Evolutionary conservation across 2,888 invertebrate species (phyloP).

Genomic region (Limulus polyphemus): DNA sequence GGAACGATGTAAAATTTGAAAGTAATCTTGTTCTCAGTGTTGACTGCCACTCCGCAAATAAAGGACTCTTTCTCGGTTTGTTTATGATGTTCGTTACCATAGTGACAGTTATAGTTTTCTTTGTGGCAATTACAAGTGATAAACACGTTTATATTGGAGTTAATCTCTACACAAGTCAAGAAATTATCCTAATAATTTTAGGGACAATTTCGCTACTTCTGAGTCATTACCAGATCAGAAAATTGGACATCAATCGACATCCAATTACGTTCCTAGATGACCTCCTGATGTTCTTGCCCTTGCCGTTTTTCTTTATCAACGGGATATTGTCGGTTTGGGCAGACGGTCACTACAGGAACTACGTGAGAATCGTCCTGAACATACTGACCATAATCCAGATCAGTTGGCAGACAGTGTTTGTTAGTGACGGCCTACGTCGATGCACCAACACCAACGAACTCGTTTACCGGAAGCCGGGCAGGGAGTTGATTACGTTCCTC

Average conservation of each 20-base stretch:
- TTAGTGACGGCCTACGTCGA: conserved; percentile 59
- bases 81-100: conserved; percentile 46
- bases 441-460: conserved; percentile 53
- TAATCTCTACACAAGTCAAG: conserved; percentile 36
- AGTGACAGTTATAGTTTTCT: conserved; percentile 49
- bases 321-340: conserved; percentile 43
- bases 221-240: conserved; percentile 51
- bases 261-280: conserved; percentile 49
- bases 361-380: conserved; percentile 15
- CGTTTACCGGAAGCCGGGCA: conserved; percentile 54
- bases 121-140: conserved; percentile 44
- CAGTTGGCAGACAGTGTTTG: conserved; percentile 56
- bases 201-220: conserved; percentile 48
- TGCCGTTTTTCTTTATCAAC: conserved; percentile 59
- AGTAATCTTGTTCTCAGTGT: conserved; percentile 45
- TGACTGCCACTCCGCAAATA: conserved; percentile 63
- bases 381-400: conserved; percentile 47
- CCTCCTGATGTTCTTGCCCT: conserved; percentile 53
- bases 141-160: conserved; percentile 28
- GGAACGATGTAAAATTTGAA: conserved; percentile 26
- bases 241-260: conserved; percentile 52
- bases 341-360: conserved; percentile 11
- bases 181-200: conserved; percentile 44
- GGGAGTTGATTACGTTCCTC: conserved; percentile 61
- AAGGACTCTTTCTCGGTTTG: conserved; percentile 58